phyloP scores from a whole-genome alignment of 2,113 vertebrate species.

The Pungitius pungitius region DNA sequence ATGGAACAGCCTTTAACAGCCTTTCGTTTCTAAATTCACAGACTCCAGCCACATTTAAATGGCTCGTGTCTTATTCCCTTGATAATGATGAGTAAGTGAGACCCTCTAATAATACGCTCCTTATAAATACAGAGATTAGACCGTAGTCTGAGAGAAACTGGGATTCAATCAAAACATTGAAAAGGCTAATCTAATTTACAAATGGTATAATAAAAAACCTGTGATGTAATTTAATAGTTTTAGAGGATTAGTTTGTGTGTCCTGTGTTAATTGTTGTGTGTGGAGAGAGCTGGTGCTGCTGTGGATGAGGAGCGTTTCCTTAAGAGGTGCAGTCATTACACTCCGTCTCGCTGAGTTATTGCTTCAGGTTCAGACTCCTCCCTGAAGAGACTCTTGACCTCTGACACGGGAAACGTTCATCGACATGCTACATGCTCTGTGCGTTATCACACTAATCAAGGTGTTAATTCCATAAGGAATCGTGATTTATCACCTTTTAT shows the following conservation, averaged over 20 bases:
- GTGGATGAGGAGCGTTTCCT: too few relatives aligned
- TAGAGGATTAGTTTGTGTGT: too few relatives aligned
- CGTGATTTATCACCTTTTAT: not conserved
- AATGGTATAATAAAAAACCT: too few relatives aligned
- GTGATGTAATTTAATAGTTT: too few relatives aligned
- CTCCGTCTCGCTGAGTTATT: not conserved
- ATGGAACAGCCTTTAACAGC: not conserved
- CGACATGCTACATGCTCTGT: not conserved
- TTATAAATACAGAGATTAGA: not conserved
- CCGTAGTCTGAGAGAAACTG: not conserved
- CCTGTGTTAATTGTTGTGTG: too few relatives aligned
- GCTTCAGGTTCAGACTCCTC: not conserved
- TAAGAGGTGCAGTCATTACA: not conserved
- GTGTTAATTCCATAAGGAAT: constrained; percentile 12
- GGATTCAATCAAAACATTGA: not conserved
- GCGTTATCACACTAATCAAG: constrained; percentile 21
- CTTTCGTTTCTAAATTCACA: not conserved
- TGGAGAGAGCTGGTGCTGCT: not conserved
- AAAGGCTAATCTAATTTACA: too few relatives aligned
- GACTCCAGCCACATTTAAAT: not conserved
- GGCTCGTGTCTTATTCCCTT: not conserved
- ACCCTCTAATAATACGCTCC: not conserved
- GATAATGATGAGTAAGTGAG: not conserved
- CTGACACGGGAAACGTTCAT: not conserved
- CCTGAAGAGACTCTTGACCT: not conserved